phyloP scores from a whole-genome alignment of 2,113 vertebrate species.

The Leptobrachium ailaonicum region DNA sequence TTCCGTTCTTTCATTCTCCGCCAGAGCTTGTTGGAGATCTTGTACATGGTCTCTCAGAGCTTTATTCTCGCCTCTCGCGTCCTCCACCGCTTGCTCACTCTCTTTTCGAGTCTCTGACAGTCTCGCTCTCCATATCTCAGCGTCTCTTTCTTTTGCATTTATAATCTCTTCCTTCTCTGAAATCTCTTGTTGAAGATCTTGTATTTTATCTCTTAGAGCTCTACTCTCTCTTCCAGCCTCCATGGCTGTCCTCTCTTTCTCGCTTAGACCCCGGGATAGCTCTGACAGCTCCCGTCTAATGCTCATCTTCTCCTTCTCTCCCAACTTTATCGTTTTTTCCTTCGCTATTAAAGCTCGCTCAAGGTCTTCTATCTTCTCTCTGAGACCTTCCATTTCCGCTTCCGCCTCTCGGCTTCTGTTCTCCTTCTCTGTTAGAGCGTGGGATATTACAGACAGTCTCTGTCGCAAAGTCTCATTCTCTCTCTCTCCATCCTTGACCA shows the following conservation, averaged over 20 bases:
- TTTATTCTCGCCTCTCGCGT: background rate
- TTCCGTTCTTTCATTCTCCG: background rate
- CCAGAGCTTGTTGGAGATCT: background rate
- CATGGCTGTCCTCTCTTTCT: slow-evolving; percentile 48
- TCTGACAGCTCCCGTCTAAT: too few species aligned
- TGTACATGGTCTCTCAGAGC: background rate
- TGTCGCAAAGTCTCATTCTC: background rate
- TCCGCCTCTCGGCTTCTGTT: slow-evolving; percentile 32
- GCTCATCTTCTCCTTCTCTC: background rate
- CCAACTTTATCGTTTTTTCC: background rate
- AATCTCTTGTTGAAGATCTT: too few species aligned
- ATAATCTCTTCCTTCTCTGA: background rate
- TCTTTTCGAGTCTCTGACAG: background rate
- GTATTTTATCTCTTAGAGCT: slow-evolving; percentile 4
- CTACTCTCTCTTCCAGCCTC: background rate
- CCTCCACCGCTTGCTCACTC: background rate
- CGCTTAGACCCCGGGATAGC: background rate
- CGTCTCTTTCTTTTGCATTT: too few species aligned
- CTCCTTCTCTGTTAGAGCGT: slow-evolving; percentile 40
- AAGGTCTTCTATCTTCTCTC: slow-evolving; percentile 38
- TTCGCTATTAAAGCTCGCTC: slow-evolving; percentile 7
- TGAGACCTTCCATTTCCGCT: slow-evolving; percentile 51
- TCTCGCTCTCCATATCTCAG: too few species aligned
- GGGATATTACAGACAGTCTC: background rate
- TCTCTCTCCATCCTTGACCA: background rate